Evolutionary conservation across 2,888 invertebrate genomes (phyloP), one percentile per base, ranked within the genome.

Genomic region (Chironomus tentans): DNA sequence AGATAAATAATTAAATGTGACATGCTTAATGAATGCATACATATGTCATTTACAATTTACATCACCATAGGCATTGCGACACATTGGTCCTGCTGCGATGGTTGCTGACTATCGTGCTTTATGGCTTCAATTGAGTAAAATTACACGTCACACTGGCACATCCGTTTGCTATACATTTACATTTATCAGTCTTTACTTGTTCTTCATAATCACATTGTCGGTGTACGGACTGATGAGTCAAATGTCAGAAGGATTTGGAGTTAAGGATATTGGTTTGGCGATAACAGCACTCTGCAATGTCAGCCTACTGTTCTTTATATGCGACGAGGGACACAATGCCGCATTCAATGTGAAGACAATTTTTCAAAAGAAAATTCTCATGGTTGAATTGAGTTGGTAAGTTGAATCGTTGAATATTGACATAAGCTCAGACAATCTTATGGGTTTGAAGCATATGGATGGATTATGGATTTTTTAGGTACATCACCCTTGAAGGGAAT

Each of bases 161-260:
- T 88, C 91, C 2, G 87, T 88, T 78, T 90, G 90, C 79, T 91
- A 90, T 79, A 88, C 89, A 0, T 87, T 91, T 78, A 90, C 89
- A 2, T 91, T 90, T 79, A 84, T 91, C 76, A 89, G 87, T 80
- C 84, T 91, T 3, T 91, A 91, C 80, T 84, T 91, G 12, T 91
- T 91, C 80, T 86, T 91, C 12, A 89, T 90, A 77, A 91, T 91
- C 73, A 91, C 91, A 0, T 82, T 91, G n/a, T 91, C 91, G 0
- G 89, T 91, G 79, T 91, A 91, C 79, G 91, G 91, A 0, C 83
- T 91, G 2, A 85, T 91, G 81, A 91, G 91, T 12, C 90, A 91
- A 82, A 87, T 91, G 22, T 90, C 91, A 38, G 89, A 88, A 77
- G 91, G 91, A 0, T 88, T 91, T 77, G 90, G 90, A n/a, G 84